phyloP scores from a whole-genome alignment of 2,888 invertebrate species.

The Microplitis manilae region DNA sequence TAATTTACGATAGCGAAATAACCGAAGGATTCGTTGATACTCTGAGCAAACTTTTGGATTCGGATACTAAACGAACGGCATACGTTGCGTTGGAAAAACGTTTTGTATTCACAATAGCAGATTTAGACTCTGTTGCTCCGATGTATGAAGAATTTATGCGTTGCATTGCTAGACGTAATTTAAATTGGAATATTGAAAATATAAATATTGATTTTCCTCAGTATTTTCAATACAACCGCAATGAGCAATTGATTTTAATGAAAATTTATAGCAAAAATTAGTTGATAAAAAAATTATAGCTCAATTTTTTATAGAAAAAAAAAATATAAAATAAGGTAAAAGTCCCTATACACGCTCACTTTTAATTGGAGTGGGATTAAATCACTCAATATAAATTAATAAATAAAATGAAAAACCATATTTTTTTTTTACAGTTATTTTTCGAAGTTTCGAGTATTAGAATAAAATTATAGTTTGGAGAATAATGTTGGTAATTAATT shows the following conservation, averaged over 20 bases:
- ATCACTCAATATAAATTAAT: no score
- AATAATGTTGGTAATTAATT: no score
- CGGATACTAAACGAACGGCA: slow-evolving; percentile 75
- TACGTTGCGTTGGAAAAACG: slow-evolving; percentile 89
- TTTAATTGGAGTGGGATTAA: no score
- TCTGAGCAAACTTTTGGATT: slow-evolving; percentile 78
- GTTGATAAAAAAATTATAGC: no score
- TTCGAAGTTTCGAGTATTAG: no score
- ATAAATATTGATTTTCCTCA: slow-evolving; percentile 82
- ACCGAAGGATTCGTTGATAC: slow-evolving; percentile 86
- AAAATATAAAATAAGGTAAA: no score
- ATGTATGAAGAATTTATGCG: slow-evolving; percentile 88
- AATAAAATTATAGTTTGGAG: no score
- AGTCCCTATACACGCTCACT: no score
- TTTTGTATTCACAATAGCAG: slow-evolving; percentile 87
- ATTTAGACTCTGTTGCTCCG: slow-evolving; percentile 87
- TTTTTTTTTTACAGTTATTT: no score
- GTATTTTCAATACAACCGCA: slow-evolving; percentile 86
- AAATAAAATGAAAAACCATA: no score
- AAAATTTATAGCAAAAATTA: slow-evolving; percentile 71
- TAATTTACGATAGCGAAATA: slow-evolving; percentile 87
- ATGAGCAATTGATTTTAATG: slow-evolving; percentile 84
- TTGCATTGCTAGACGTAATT: slow-evolving; percentile 72
- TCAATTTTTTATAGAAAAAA: no score
- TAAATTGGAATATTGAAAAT: slow-evolving; percentile 76